Base-by-base conservation (phyloP, 2,888 invertebrate genomes). In the Tenodera sinensis region DNA sequence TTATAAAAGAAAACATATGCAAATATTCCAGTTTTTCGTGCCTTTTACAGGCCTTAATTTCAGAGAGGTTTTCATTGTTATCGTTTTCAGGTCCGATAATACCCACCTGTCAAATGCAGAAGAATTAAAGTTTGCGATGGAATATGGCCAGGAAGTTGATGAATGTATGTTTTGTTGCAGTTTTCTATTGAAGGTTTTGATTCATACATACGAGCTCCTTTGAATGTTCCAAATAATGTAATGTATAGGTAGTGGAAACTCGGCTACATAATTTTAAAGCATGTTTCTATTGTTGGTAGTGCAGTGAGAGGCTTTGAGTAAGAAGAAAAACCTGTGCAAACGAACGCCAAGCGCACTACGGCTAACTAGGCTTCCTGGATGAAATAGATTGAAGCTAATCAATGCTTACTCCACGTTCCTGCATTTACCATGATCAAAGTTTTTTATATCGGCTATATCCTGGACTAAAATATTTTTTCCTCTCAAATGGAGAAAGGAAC, bases 381-480 rank as follows among this genome's bases (percentile, higher is more conserved):
- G 54, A 71, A 71, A 71, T 71, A 71, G 54, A 71, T 71, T 25
- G 54, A 71, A 71, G 54, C 25, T 71, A 71, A 71, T 71, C 54
- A 71, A 71, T 71, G 54, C 54, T 25, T 71, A 8, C 54, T 71
- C 54, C 54, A 25, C 20, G 54, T 20, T 71, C 54, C 27, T 28
- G 20, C 85, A 85, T 25, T 84, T 84, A 47, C 85, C 30, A 25
- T 85, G 85, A 85, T 85, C 85, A 85, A 85, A 85, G 85, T 85
- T 85, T 85, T 85, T 47, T 47, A 27, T 25, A 14, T 42, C 47
- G 25, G 85, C 54, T 71, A 71, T 71, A 71, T 25, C 54, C 20
- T 71, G 54, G 54, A 71, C 54, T 71, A 71, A 71, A 71, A 71
- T 71, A 71, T 71, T 71, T 71, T 71, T 71, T 71, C 54, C 54